Percentiles rank a stretch among this genome's conserved stretches.
Conservation (phyloP, 2,797 vertebrate species). For the Microtus agrestis region DNA sequence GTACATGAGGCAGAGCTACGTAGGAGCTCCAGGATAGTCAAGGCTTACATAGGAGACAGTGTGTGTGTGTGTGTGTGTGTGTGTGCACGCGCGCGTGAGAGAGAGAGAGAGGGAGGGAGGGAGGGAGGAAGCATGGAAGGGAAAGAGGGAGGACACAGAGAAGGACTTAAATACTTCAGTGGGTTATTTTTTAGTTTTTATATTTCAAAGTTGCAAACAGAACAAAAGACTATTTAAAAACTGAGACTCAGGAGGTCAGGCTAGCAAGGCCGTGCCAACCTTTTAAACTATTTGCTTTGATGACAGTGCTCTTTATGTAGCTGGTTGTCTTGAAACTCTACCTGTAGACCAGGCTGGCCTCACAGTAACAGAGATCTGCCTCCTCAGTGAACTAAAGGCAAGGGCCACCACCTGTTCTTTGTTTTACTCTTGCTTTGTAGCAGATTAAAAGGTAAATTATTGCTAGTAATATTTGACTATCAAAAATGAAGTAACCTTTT, state of each 20-base stretch:
- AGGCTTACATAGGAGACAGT: neutral
- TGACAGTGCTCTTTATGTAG: neutral
- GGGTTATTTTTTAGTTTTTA: neutral
- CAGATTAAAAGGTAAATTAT: neutral
- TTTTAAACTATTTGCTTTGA: neutral
- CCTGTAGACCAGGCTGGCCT: neutral
- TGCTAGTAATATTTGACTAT: neutral
- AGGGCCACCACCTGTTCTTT: neutral
- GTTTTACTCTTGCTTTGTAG: neutral
- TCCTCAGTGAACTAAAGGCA: neutral
- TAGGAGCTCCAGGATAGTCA: no score
- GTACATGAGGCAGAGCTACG: neutral
- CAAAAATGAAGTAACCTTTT: neutral
- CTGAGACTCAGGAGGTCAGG: neutral
- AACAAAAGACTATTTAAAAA: neutral
- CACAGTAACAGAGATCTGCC: neutral
- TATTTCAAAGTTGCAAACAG: constrained; percentile 25
- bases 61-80: no score
- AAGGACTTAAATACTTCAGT: neutral
- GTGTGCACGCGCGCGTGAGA: no score
- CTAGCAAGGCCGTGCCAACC: neutral
- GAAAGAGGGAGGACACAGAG: neutral
- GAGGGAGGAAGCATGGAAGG: neutral
- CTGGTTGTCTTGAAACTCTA: neutral
- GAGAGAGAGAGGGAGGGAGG: no score